Conservation (phyloP, 2,797 vertebrate species). For the Orestias chungarensis region DNA sequence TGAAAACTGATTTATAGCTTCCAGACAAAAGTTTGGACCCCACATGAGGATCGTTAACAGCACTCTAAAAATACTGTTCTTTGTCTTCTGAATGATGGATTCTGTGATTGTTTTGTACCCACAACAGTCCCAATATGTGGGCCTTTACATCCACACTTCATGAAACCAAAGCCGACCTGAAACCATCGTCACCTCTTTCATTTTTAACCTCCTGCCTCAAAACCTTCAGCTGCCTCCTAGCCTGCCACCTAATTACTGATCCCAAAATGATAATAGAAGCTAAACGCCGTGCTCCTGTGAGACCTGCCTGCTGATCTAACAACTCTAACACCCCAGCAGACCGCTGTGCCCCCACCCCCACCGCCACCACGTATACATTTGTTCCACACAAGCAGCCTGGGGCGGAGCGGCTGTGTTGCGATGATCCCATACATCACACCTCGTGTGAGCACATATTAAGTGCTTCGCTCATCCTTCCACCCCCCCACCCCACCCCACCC, state of each 20-base stretch:
- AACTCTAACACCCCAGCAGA: slow-evolving; percentile 17
- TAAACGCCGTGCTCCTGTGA: neutral
- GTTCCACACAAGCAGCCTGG: slow-evolving; percentile 52
- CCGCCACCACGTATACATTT: slow-evolving; percentile 3
- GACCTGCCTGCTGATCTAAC: slow-evolving; percentile 1
- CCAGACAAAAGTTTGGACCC: neutral
- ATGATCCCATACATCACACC: slow-evolving; percentile 81
- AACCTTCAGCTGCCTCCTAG: neutral
- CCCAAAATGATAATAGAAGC: neutral
- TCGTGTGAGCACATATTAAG: slow-evolving; percentile 81
- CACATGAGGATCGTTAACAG: neutral
- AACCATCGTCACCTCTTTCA: neutral
- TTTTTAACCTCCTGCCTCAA: neutral
- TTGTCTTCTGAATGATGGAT: neutral
- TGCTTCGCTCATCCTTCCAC: slow-evolving; percentile 70
- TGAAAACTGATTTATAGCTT: neutral
- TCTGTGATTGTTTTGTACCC: neutral
- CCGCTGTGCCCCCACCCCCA: neutral
- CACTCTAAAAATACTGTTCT: neutral
- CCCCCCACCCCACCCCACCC: slow-evolving; percentile 43
- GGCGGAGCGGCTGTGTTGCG: slow-evolving; percentile 49
- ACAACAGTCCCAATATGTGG: neutral
- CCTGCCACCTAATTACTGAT: slow-evolving; percentile 3
- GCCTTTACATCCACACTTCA: neutral
- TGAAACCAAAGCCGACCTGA: neutral